Base-by-base conservation (phyloP, 1,140 invertebrate genomes). In the Atta cephalotes region DNA sequence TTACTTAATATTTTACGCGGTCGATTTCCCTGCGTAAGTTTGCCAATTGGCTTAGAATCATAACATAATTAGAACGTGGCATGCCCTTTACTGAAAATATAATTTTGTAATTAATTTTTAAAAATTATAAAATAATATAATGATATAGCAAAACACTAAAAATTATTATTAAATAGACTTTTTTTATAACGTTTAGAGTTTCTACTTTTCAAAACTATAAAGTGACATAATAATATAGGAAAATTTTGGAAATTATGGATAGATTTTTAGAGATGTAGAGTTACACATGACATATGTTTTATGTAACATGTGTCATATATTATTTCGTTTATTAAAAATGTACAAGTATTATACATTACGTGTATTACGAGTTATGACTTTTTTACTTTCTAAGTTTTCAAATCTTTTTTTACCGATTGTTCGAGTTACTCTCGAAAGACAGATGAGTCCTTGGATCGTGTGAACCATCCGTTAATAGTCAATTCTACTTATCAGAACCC, bases 401-500 rank as follows among this genome's bases (percentile, higher is more conserved):
- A 71, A 25, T n/a, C 21, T 77, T 7, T 62, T 10, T 7, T 78
- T 58, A 31, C 10, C 5, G 39, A 18, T 10, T 58, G 60, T 14
- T 85, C 72, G 39, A 51, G 49, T 49, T 65, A n/a, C 10, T 56
- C 35, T 25, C 25, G 4, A 77, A 58, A 56, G 49, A 25, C 2
- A 25, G 21, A 3, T 3, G 28, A 53, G 39, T 18, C 14, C 18
- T 16, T 9, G 4, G 10, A 4, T 1, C 18, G 21, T 62, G 25
- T 31, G 70, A 77, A 28, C 62, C 35, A 74, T 74, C 28, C 45
- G 60, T 58, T 58, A 39, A 28, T 70, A 85, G 89, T 85, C 86
- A 79, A 72, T 90, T 65, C 58, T 90, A 88, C 71, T 18, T 56
- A 74, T n/a, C 53, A 76, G 16, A 10, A 53, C 63, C 49, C 14